These are phyloP conservation scores for Darevskia nairensis DNA, from an alignment of 2,797 vertebrate species.

Conservation along the genomic window DNA sequence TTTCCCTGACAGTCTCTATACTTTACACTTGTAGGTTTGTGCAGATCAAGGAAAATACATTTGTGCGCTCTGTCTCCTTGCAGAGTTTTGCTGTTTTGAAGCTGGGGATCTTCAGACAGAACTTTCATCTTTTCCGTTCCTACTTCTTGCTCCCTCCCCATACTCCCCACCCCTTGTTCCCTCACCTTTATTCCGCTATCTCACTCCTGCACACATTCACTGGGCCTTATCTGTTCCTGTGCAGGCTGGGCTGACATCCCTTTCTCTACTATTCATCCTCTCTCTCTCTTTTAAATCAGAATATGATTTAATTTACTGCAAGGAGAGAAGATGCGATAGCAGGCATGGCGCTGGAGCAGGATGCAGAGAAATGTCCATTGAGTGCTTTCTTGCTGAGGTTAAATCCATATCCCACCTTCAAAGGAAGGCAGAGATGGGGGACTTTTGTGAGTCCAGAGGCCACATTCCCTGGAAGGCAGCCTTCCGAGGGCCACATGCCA, in stretches of 20 bases:
- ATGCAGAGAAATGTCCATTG: conserved; percentile 20
- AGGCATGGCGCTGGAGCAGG: conserved; percentile 2
- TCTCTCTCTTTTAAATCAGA: background rate
- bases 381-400: background rate
- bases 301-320: conserved; percentile 50
- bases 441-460: no score
- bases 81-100: conserved; percentile 39
- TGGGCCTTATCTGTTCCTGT: conserved; percentile 35
- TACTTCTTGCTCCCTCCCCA: conserved; percentile 11
- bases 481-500: no score
- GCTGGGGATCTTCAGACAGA: conserved; percentile 23
- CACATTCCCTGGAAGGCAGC: no score
- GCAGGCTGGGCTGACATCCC: conserved; percentile 19
- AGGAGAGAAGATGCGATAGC: background rate
- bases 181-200: conserved; percentile 38
- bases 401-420: background rate
- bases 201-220: conserved; percentile 9
- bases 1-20: conserved; percentile 49
- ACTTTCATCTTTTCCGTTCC: background rate
- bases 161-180: conserved; percentile 4
- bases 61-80: conserved; percentile 34
- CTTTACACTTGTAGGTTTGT: conserved; percentile 46
- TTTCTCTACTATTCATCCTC: conserved; percentile 31
- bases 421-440: background rate
- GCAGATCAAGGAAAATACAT: conserved; percentile 51